These are phyloP conservation scores for Gisinianus flammeolus DNA, from an alignment of 2,888 invertebrate genomes.

Conservation along the genomic window DNA sequence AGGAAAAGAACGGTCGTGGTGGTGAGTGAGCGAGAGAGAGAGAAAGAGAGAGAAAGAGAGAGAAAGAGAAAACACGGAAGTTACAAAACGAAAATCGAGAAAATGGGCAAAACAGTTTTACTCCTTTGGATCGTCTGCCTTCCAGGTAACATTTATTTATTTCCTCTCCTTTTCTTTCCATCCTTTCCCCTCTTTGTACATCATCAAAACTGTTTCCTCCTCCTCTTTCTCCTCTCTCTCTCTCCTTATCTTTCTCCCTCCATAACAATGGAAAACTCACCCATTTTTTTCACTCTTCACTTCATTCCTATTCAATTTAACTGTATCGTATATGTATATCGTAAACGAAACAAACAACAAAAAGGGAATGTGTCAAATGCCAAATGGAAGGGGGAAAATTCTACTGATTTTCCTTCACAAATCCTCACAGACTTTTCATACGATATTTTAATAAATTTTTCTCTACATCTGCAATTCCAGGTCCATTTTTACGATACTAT, in stretches of 20 bases:
- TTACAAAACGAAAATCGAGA: neutral
- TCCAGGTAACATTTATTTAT: slow-evolving; percentile 26
- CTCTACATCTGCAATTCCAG: too few species aligned
- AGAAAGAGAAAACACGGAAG: neutral
- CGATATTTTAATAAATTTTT: too few species aligned
- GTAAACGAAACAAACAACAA: neutral
- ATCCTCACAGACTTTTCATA: too few species aligned
- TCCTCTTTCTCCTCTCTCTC: too few species aligned
- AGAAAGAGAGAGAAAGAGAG: neutral
- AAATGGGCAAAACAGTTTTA: slow-evolving; percentile 23
- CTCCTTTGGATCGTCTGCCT: slow-evolving; percentile 32
- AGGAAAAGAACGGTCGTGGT: neutral
- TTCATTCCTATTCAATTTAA: neutral
- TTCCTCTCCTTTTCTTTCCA: slow-evolving; percentile 1
- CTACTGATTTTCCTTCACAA: too few species aligned
- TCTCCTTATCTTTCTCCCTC: too few species aligned
- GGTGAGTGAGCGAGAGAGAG: neutral
- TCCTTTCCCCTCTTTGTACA: neutral
- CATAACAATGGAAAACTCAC: too few species aligned
- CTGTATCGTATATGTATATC: neutral
- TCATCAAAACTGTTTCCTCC: neutral
- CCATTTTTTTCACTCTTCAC: neutral
- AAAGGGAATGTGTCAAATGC: too few species aligned
- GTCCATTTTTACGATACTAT: too few species aligned
- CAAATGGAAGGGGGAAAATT: too few species aligned